Conservation (phyloP, 2,113 vertebrate genomes). For the Corynorhinus townsendii region DNA sequence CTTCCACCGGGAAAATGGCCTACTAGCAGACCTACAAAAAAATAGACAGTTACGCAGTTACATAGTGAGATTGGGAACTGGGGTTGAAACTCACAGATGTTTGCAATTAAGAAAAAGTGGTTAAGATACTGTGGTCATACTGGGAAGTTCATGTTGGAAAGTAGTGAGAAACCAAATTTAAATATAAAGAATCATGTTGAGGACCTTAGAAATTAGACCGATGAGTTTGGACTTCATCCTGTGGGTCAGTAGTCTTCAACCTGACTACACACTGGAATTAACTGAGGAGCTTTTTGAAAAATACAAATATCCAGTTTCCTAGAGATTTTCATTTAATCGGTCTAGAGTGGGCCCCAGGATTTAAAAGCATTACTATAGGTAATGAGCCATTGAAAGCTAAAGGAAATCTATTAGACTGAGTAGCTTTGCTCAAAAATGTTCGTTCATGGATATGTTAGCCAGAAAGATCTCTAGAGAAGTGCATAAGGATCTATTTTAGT, state of each 20-base stretch:
- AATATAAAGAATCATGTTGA: background rate
- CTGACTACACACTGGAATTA: background rate
- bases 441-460: background rate
- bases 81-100: background rate
- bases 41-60: background rate
- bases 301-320: background rate
- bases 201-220: background rate
- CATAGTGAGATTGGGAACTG: background rate
- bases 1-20: conserved; percentile 1
- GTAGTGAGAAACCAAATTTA: background rate
- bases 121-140: background rate
- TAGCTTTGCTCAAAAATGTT: background rate
- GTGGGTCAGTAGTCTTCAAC: background rate
- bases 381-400: background rate
- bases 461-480: background rate
- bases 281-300: conserved; percentile 10
- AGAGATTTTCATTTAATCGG: background rate
- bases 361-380: background rate
- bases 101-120: conserved; percentile 24
- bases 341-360: background rate
- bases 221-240: background rate
- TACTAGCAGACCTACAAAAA: background rate
- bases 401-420: background rate
- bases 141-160: background rate
- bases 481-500: background rate